These are phyloP conservation scores for Lemur catta DNA, from an alignment of 2,797 vertebrate species.

Conservation along the genomic window DNA sequence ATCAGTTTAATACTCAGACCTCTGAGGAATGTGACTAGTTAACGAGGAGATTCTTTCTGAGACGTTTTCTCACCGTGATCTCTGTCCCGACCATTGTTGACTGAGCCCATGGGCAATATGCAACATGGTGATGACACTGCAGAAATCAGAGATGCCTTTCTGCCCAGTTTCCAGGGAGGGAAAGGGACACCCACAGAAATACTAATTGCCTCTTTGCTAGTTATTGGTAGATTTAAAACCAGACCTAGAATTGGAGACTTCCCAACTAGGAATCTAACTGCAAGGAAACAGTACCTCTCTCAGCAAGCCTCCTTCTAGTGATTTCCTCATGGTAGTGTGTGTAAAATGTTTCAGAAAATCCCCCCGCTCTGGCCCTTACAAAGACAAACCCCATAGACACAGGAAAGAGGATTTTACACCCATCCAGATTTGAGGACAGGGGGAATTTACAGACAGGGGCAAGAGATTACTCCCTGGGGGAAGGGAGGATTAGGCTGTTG, in stretches of 20 bases:
- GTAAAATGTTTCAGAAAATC: background rate
- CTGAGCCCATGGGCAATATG: background rate
- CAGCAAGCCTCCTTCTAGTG: background rate
- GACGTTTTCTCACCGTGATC: background rate
- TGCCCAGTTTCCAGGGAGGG: background rate
- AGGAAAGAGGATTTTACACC: background rate
- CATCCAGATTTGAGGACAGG: background rate
- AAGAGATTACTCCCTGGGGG: too few species aligned
- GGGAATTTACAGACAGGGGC: background rate
- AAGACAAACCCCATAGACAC: background rate
- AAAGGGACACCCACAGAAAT: background rate
- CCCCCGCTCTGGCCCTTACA: background rate
- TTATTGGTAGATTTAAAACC: background rate
- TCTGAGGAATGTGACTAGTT: background rate
- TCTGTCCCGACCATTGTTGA: background rate
- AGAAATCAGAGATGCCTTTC: background rate
- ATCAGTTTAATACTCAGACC: background rate
- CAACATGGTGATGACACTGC: background rate
- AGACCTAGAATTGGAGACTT: background rate
- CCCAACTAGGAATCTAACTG: background rate
- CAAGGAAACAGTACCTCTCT: background rate
- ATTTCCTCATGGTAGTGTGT: background rate
- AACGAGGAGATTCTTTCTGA: background rate
- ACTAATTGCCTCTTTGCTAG: background rate
- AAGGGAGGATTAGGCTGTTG: background rate